Evolutionary conservation across 1,140 invertebrate genomes (phyloP), one percentile per base, ranked within the genome.

Genomic region (Propsilocerus akamusi): DNA sequence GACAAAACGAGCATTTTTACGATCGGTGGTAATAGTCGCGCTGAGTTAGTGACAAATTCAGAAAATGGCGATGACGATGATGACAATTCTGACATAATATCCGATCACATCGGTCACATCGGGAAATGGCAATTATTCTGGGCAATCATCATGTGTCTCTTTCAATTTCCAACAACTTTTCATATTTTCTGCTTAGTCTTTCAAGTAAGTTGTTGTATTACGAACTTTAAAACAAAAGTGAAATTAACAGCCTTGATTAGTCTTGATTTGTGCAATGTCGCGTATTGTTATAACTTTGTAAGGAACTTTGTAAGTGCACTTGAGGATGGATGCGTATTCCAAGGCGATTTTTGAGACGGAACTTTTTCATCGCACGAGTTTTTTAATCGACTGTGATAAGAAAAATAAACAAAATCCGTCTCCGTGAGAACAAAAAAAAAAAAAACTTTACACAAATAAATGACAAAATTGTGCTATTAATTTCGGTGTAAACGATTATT

Each of bases 61-160:
- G 14, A 41, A 20, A 20, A 30, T 30, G n/a, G 22, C 4, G 34
- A 41, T 41, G 14, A 20, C 3, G 57, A 59, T 52, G 67, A 70
- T 6, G 69, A 74, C 30, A 66, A 70, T 49, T 65, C 72, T 14
- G 80, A 83, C 57, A 71, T 77, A 11, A 72, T 85, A 11, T 75
- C 79, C 1, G 65, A 70, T 22, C 66, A 73, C 12, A 78, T 85
- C 49, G 81, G 81, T 0, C 72, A 78, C 55, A 80, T 80, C 56
- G 80, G 81, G 17, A 68, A 70, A 51, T 85, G 81, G 81, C 82
- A 84, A 59, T 68, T 81, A 20, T 55, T 76, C 37, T 71, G 81
- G 57, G 81, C 79, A 4, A 72, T 81, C 52, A 65, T 82, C 1
- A 64, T 84, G 17, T 78, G 78, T 2, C 55, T 83, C 7, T 77